Evolutionary conservation across 2,888 invertebrate species (phyloP), one percentile per base, ranked within the genome.

Genomic region (Volucella zonaria): DNA sequence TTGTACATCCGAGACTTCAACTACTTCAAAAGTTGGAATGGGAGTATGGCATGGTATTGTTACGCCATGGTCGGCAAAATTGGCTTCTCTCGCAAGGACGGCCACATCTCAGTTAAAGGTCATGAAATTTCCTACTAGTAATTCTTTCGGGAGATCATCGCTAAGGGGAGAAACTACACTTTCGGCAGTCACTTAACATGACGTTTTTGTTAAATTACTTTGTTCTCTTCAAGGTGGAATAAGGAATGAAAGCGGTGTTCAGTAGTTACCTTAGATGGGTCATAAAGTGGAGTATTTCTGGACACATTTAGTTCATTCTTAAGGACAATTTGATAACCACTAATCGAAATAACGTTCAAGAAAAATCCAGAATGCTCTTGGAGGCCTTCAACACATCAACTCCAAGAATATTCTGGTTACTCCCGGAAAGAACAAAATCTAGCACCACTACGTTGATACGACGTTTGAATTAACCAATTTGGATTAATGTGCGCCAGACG

Each of bases 1-100:
- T 18, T 1, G 1, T 1, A 18, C 1, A 18, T 42, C 8, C 1
- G 42, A 40, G 3, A 15, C 42, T 15, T 14, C 14, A 40, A n/a
- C 58, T 58, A 38, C 58, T 58, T 58, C 58, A 14, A 58, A 58
- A 12, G 40, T 59, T 9, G 40, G n/a, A 40, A 59, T 40, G 12
- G 42, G 14, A 14, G 59, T 59, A 59, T 59, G n/a, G 6, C 56
- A n/a, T 9, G 56, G 40, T 1, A 58, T n/a, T 9, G 56, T 58
- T 3, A 42, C 15, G 40, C 0, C 59, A 42, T 59, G 59, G 3
- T 42, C 59, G 42, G 59, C 59, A 10, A 59, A 15, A 15, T 59
- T 14, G 59, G 15, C 59, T n/a, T 14, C 42, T 42, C 40, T 12
- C 40, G 43, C 42, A 10, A 59, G 15, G 15, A 42, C 14, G 15